phyloP scores from a whole-genome alignment of 1,140 invertebrate genomes.

The Lordiphosa collinella region DNA sequence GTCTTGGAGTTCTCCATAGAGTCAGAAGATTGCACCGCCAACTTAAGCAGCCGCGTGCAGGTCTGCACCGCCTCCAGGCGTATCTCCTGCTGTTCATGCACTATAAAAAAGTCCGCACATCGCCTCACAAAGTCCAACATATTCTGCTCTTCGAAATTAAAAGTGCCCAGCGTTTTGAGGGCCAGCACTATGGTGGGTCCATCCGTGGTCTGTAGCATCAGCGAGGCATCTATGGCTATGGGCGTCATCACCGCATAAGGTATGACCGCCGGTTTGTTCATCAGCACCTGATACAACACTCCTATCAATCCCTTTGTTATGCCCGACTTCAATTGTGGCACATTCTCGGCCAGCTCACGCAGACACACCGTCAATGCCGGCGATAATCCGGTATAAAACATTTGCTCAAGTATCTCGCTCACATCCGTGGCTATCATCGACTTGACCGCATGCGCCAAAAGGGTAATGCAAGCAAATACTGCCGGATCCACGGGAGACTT shows the following conservation, averaged over 20 bases:
- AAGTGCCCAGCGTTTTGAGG: constrained; percentile 94
- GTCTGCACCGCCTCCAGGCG: constrained; percentile 96
- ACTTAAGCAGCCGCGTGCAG: constrained; percentile 91
- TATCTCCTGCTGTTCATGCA: constrained; percentile 94
- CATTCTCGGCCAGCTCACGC: constrained; percentile 92
- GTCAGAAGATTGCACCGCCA: constrained; percentile 84
- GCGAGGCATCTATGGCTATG: constrained; percentile 52
- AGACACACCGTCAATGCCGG: constrained; percentile 94
- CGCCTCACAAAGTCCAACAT: constrained; percentile 93
- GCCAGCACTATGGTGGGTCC: constrained; percentile 93
- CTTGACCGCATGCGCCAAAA: constrained; percentile 92
- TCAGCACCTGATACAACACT: constrained; percentile 92
- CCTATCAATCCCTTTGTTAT: constrained; percentile 95
- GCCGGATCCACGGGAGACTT: constrained; percentile 90
- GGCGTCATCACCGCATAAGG: constrained; percentile 47
- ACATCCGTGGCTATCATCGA: constrained; percentile 88
- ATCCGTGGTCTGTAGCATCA: constrained; percentile 81
- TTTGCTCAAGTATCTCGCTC: constrained; percentile 91
- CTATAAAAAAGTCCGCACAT: constrained; percentile 96
- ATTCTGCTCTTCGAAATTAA: constrained; percentile 97
- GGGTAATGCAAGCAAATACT: constrained; percentile 96
- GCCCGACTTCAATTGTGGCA: constrained; percentile 92
- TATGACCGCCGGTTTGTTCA: constrained; percentile 91
- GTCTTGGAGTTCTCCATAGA: constrained; percentile 85
- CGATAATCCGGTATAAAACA: constrained; percentile 95